Base-by-base conservation (phyloP, 2,888 invertebrate species). In the Tiphia femorata region DNA sequence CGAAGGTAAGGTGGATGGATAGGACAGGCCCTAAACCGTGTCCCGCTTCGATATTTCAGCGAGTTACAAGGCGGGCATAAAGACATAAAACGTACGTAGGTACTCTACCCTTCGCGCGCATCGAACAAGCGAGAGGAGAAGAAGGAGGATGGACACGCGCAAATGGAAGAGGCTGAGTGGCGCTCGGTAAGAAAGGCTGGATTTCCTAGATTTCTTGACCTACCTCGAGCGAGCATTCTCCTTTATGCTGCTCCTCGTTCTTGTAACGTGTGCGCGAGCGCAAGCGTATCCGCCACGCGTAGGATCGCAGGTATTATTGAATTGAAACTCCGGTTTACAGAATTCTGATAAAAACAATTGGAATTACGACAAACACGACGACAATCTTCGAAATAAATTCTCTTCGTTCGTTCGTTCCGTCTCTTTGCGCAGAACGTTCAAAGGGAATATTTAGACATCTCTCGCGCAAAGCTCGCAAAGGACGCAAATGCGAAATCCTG, bases 11-110 rank as follows among this genome's bases (percentile, higher is more conserved):
- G n/a, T n/a, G n/a, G n/a, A n/a, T n/a, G n/a, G n/a, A n/a, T n/a
- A n/a, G 35, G 49, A 46, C 38, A 29, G 25, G 5, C 17, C 16
- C 37, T 49, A 58, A 58, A 58, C 23, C 46, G 49, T 20, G 5
- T 25, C 25, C 19, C 33, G 17, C 35, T 42, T 19, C 38, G 21
- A 41, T 47, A 49, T 46, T 37, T 44, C 21, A 30, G 33, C 37
- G 41, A 19, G 17, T 41, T 23, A 41, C 46, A 37, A 44, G 37
- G n/a, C 29, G 25, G 27, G 33, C 41, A 21, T 25, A 52, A 37
- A 51, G 40, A 30, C 35, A 29, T 33, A 33, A 35, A 42, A 40
- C 17, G n/a, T n/a, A 14, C 30, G 10, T 25, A 21, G 25, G 7
- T 6, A 19, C 21, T 6, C n/a, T 30, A 30, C 42, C 8, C 33